Percentiles rank a stretch among this genome's conserved stretches.
Evolutionary conservation across 1,140 invertebrate genomes (phyloP).

Genomic region (Cephus cinctus): DNA sequence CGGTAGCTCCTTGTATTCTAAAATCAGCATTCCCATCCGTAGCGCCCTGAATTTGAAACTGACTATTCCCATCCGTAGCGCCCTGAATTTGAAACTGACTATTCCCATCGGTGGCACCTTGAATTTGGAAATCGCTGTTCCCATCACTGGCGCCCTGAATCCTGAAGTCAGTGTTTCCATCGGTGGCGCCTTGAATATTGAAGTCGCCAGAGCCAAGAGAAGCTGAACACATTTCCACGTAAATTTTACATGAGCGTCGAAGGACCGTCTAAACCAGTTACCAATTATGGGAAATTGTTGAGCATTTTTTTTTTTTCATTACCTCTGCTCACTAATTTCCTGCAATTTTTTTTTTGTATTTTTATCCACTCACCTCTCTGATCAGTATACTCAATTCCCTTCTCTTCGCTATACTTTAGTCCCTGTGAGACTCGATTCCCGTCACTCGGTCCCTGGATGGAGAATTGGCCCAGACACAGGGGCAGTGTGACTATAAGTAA

Average conservation of each 20-base stretch:
- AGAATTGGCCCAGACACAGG: conserved; percentile 46
- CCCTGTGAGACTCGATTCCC: conserved; percentile 49
- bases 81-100: conserved; percentile 20
- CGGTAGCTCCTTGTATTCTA: conserved; percentile 18
- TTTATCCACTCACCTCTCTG: conserved; percentile 39
- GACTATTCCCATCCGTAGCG: conserved; percentile 24
- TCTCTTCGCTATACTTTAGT: conserved; percentile 43
- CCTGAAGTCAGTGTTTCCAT: conserved; percentile 43
- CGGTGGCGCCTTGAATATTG: conserved; percentile 41
- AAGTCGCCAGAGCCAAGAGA: conserved; percentile 37
- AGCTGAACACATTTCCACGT: too few species aligned
- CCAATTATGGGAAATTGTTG: not conserved
- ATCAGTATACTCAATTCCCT: conserved; percentile 47
- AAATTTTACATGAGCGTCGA: too few species aligned
- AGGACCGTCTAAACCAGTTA: too few species aligned
- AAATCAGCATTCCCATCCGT: conserved; percentile 24
- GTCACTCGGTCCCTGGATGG: conserved; percentile 51
- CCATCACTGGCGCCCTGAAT: conserved; percentile 44
- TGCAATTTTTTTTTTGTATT: not conserved
- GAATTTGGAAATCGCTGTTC: not conserved
- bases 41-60: conserved; percentile 42
- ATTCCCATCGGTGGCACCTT: conserved; percentile 21
- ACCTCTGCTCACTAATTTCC: not conserved
- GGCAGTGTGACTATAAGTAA: conserved; percentile 39
- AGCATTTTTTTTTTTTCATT: not conserved